phyloP scores from a whole-genome alignment of 35 echinoderm and acorn worm genomes.

The Diadema setosum region DNA sequence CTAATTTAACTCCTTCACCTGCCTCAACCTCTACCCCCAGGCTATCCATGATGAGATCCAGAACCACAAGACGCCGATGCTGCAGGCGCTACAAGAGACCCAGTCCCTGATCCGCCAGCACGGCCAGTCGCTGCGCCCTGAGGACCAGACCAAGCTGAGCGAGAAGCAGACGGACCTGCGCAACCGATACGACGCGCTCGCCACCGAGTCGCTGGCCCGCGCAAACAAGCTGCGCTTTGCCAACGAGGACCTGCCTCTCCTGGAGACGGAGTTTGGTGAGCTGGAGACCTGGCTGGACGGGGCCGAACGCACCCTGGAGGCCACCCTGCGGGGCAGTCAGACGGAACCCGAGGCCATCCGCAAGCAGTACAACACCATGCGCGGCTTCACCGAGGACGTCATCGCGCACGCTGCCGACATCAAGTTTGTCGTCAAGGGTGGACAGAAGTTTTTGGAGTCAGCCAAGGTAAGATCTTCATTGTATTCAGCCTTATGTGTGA shows the following conservation, averaged over 20 bases:
- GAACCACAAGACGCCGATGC: conserved; percentile 84
- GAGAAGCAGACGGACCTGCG: conserved; percentile 84
- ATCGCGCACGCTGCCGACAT: conserved; percentile 84
- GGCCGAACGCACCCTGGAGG: conserved; percentile 72
- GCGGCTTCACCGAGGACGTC: conserved; percentile 90
- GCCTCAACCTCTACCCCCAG: too few species aligned
- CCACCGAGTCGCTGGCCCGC: conserved; percentile 49
- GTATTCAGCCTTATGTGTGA: neutral
- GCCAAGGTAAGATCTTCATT: conserved; percentile 53
- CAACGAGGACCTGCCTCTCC: conserved; percentile 76
- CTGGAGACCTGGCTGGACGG: conserved; percentile 80
- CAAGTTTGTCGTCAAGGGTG: conserved; percentile 95
- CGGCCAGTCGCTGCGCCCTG: conserved; percentile 61
- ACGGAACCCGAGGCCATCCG: conserved; percentile 52
- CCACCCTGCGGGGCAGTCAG: conserved; percentile 32
- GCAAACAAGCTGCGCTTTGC: conserved; percentile 82
- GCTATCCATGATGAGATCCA: conserved; percentile 92
- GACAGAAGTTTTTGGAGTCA: conserved; percentile 87
- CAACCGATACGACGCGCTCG: conserved; percentile 72
- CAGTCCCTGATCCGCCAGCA: conserved; percentile 79
- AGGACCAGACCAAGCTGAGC: conserved; percentile 72
- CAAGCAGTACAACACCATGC: conserved; percentile 66
- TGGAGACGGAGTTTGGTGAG: conserved; percentile 71
- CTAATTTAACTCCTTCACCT: too few species aligned
- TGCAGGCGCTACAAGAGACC: conserved; percentile 78